Evolutionary conservation across 2,113 vertebrate genomes (phyloP).

Genomic region (Microcebus ravelobensis): DNA sequence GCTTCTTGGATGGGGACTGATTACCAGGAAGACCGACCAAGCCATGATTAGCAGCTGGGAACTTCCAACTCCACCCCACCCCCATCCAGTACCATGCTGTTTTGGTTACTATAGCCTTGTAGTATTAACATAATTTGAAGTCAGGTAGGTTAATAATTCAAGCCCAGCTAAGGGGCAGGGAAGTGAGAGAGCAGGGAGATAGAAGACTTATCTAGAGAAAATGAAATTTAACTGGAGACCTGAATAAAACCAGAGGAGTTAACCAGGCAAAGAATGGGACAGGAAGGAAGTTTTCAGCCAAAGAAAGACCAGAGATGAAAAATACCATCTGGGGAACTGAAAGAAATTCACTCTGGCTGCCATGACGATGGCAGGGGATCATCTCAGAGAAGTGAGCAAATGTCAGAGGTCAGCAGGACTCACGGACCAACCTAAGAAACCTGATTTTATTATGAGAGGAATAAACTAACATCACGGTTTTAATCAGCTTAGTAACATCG

Average conservation of each 20-base stretch:
- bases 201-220: background rate
- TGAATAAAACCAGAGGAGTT: background rate
- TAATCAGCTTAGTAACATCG: too few relatives aligned
- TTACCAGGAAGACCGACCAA: background rate
- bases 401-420: background rate
- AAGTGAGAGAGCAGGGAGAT: background rate
- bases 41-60: background rate
- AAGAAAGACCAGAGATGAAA: too few relatives aligned
- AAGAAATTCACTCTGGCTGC: background rate
- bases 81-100: too few relatives aligned
- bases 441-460: background rate
- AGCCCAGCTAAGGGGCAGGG: background rate
- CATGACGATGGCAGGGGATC: background rate
- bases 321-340: too few relatives aligned
- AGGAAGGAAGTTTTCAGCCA: background rate
- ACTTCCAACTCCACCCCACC: background rate
- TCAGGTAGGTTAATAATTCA: background rate
- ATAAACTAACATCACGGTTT: accelerated
- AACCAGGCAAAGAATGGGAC: background rate
- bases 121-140: too few relatives aligned
- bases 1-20: background rate
- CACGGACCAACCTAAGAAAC: background rate
- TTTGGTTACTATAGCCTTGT: too few relatives aligned
- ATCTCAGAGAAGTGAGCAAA: background rate
- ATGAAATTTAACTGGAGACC: background rate